phyloP scores from a whole-genome alignment of 1,140 invertebrate genomes.

The Listronotus oregonensis region DNA sequence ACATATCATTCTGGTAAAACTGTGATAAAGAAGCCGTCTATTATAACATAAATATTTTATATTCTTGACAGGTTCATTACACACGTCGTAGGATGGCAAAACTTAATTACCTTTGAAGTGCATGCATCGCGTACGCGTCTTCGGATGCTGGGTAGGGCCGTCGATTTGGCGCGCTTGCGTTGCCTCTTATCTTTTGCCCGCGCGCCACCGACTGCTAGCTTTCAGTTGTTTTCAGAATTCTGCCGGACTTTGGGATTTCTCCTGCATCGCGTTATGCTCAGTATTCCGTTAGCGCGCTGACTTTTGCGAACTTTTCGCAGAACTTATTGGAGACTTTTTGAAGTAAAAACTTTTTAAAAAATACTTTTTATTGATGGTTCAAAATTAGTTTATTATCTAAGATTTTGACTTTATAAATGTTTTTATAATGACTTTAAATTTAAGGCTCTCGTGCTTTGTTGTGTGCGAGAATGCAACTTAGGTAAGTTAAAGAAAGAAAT shows the following conservation, averaged over 20 bases:
- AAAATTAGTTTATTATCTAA: background rate
- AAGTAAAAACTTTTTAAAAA: slow-evolving; percentile 2
- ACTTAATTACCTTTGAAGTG: slow-evolving; percentile 22
- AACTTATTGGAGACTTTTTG: slow-evolving; percentile 1
- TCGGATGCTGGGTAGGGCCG: slow-evolving; percentile 42
- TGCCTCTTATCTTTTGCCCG: slow-evolving; percentile 37
- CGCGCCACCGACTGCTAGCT: slow-evolving; percentile 38
- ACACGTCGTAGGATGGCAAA: slow-evolving; percentile 14
- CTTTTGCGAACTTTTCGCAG: slow-evolving; percentile 27
- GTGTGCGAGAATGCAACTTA: slow-evolving; percentile 8
- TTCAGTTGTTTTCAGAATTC: slow-evolving; percentile 42
- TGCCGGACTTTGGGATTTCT: slow-evolving; percentile 29
- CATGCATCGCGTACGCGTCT: slow-evolving; percentile 13
- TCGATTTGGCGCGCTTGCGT: slow-evolving; percentile 35
- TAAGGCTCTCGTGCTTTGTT: background rate
- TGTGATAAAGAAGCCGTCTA: no score
- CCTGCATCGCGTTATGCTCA: slow-evolving; percentile 3
- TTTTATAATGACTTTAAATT: background rate
- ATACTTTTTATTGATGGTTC: background rate
- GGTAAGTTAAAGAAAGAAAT: background rate
- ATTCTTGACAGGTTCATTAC: background rate
- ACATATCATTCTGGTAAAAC: no score
- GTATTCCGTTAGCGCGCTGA: slow-evolving; percentile 11
- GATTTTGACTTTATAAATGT: background rate
- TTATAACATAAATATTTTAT: background rate